These are phyloP conservation scores for Plutella xylostella DNA, from an alignment of 2,888 invertebrate species.

Conservation along the genomic window DNA sequence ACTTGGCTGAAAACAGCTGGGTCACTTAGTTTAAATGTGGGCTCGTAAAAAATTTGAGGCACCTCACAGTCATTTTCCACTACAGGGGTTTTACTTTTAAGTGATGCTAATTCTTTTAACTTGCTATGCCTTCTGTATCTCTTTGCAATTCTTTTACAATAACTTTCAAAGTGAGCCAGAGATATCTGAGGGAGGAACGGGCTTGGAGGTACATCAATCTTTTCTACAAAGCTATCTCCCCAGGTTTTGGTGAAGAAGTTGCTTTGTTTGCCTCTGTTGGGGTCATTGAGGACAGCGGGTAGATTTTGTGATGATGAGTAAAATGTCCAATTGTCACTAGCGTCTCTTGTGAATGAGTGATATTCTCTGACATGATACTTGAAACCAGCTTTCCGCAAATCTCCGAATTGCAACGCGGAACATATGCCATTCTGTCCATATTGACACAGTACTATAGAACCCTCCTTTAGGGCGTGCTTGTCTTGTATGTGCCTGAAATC, in stretches of 20 bases:
- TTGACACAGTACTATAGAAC: constrained; percentile 87
- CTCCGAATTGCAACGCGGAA: constrained; percentile 88
- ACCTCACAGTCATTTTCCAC: constrained; percentile 73
- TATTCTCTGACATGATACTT: constrained; percentile 84
- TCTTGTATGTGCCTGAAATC: constrained; percentile 80
- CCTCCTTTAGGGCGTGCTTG: constrained; percentile 85
- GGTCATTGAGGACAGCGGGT: constrained; percentile 96
- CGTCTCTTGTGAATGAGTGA: constrained; percentile 55
- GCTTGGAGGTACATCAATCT: constrained; percentile 80
- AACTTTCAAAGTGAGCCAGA: constrained; percentile 86
- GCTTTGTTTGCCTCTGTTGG: constrained; percentile 88
- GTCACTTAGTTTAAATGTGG: constrained; percentile 82
- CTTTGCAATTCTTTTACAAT: constrained; percentile 82
- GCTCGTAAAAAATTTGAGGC: constrained; percentile 87
- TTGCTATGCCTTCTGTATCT: constrained; percentile 74
- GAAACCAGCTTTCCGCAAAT: constrained; percentile 89
- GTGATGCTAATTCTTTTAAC: constrained; percentile 52
- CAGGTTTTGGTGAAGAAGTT: constrained; percentile 97
- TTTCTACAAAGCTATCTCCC: constrained; percentile 95
- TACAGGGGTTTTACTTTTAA: constrained; percentile 54
- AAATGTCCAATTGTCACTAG: constrained; percentile 79
- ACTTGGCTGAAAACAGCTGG: constrained; percentile 86
- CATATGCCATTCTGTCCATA: constrained; percentile 92
- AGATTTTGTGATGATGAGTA: constrained; percentile 94
- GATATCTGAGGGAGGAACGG: constrained; percentile 86